Base-by-base conservation (phyloP, 2,113 vertebrate genomes). In the Dasyprocta punctata region DNA sequence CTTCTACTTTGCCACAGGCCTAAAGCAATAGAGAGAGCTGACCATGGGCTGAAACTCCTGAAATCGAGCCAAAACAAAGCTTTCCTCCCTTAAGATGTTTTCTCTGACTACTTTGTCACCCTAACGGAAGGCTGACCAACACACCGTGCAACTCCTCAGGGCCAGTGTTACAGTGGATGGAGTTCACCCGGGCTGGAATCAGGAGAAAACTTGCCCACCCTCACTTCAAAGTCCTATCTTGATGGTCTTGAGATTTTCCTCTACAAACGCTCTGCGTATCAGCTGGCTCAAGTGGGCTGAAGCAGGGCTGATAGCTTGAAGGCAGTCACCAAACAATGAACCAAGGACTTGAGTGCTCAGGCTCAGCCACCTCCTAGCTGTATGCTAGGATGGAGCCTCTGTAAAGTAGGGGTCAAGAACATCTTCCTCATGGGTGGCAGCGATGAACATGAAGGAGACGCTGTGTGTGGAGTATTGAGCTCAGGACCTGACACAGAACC, bases 401-500 rank as follows among this genome's bases (percentile, higher is more conserved):
- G 10, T 89, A 63, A 83, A 12, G 5, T 38, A n/a, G 47, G 61
- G 7, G 26, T 36, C 7, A 26, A 47, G 33, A 44, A 33, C 26
- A 60, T n/a, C 41, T 13, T 60, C 52, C 49, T 67, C 7, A 0
- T 0, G 1, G n/a, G 11, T 30, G 12, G 20, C 28, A 67, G 2
- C 33, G n/a, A 12, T 52, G 83, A 47, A 14, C 41, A 41, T 52
- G 36, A 58, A 26, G 33, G 36, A 47, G 63, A 38, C 5, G 10
- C 24, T 36, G 0, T 33, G 30, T 33, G 5, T 65, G 63, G 63
- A 33, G 28, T 30, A 12, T 30, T 33, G 63, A 65, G 63, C 14
- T 65, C 63, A 33, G 63, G 28, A 30, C 63, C 28, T 65, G 63
- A 30, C 30, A 33, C 63, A 61, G 22, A 65, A 30, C 30, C 10